Evolutionary conservation across 2,888 invertebrate genomes (phyloP).

Genomic region (Nomada ruficornis): DNA sequence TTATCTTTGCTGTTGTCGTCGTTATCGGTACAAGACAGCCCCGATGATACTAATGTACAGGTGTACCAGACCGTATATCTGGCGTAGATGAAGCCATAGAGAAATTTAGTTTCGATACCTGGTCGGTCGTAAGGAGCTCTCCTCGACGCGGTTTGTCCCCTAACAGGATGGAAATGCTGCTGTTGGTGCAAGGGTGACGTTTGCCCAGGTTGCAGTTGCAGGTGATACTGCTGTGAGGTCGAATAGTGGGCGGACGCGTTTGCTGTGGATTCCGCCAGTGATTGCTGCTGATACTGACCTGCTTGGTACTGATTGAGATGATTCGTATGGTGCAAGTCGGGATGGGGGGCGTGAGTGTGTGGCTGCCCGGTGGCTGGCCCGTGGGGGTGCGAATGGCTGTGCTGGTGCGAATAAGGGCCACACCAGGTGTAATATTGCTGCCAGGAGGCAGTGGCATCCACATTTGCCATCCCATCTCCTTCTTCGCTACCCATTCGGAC

Average conservation of each 20-base stretch:
- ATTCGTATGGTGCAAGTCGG: constrained; percentile 62
- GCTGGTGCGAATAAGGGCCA: constrained; percentile 72
- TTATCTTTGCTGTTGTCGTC: too few species aligned
- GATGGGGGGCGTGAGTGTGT: constrained; percentile 67
- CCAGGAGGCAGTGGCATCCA: constrained; percentile 78
- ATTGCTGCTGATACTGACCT: constrained; percentile 65
- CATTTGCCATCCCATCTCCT: constrained; percentile 71
- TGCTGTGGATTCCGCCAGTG: constrained; percentile 57
- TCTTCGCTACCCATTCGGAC: constrained; percentile 76
- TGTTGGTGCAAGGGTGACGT: constrained; percentile 76
- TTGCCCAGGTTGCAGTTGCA: constrained; percentile 75
- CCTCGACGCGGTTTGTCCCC: constrained; percentile 63
- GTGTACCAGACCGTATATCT: too few species aligned
- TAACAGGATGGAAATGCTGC: constrained; percentile 71
- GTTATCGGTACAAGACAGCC: too few species aligned
- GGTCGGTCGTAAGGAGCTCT: constrained; percentile 69
- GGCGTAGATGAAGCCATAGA: not conserved
- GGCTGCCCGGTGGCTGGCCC: constrained; percentile 47
- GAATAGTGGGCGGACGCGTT: constrained; percentile 66
- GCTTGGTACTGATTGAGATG: constrained; percentile 68
- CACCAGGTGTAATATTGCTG: constrained; percentile 80
- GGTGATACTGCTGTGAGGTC: constrained; percentile 74
- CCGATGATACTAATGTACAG: too few species aligned
- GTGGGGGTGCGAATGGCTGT: constrained; percentile 67
- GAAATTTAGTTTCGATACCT: constrained; percentile 67